These are phyloP conservation scores for Eilema depressum DNA, from an alignment of 2,888 invertebrate species.

Conservation along the genomic window DNA sequence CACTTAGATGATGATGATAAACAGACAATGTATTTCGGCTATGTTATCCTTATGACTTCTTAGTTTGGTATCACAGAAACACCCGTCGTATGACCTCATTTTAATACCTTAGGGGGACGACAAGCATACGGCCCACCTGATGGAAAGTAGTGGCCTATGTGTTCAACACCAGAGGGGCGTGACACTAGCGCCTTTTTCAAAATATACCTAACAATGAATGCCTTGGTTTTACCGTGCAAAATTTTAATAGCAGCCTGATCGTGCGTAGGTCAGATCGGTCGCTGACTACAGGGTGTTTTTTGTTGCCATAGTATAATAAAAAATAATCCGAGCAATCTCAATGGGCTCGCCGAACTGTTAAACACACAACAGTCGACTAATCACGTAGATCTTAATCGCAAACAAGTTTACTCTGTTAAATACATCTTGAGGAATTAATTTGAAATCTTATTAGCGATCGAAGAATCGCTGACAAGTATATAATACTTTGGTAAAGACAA, in stretches of 20 bases:
- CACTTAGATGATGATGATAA: no score
- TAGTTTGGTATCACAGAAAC: no score
- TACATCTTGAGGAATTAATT: neutral
- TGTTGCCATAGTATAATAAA: neutral
- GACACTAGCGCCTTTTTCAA: no score
- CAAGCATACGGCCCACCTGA: no score
- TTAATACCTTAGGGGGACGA: no score
- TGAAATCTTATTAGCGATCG: neutral
- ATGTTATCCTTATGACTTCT: no score
- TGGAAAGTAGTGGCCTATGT: no score
- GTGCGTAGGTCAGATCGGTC: neutral
- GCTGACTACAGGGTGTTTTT: neutral
- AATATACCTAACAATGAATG: neutral
- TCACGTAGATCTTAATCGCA: conserved; percentile 13
- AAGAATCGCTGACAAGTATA: neutral
- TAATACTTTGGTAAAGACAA: neutral
- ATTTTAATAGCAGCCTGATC: neutral
- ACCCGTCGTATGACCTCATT: no score
- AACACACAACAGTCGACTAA: neutral
- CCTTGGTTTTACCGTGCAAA: no score
- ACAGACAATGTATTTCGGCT: no score
- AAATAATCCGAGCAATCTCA: conserved; percentile 2
- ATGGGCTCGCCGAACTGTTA: neutral
- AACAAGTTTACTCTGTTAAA: conserved; percentile 14
- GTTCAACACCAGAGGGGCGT: no score